Base-by-base conservation (phyloP, 1,140 invertebrate genomes). In the Palaemon carinicauda region DNA sequence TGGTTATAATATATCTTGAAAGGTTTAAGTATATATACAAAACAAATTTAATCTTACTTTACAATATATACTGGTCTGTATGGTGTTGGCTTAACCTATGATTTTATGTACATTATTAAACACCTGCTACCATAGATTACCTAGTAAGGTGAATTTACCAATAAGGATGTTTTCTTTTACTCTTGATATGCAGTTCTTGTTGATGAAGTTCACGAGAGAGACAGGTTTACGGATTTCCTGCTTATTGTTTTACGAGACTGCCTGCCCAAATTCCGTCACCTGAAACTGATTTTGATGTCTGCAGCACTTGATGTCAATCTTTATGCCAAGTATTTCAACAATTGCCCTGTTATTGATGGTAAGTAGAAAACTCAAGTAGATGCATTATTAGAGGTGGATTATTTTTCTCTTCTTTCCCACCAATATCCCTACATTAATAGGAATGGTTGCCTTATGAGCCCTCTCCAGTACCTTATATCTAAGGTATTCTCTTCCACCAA, bases 121-220 rank as follows among this genome's bases (percentile, higher is more conserved):
- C n/a, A n/a, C n/a, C n/a, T n/a, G n/a, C n/a, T n/a, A n/a, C 5
- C 5, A 7, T 10, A 73, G 2, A 73, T 15, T 19, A 3, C 31
- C 14, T 33, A 73, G 29, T 73, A 73, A 27, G 0, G 9, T 27
- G 1, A 21, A 19, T 21, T 50, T 21, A 27, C 9, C 1, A 19
- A 79, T 41, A 15, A 19, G 17, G 50, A 29, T 71, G 33, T 17
- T 14, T 60, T 21, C 51, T 21, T 78, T 52, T n/a, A n/a, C 29
- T 78, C 14, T 27, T 33, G 19, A 77, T n/a, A n/a, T 54, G 50
- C 89, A 89, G 88, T 97, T 33, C 94, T 97, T 24, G 94, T 98
- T 85, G 98, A 99, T 91, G 98, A 99, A 92, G 95, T 98, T 75
- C 98, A 99, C 91, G 98, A 99, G 91, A 93, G 98, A 0, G 97